These are phyloP conservation scores for Emydocephalus ijimae DNA, from an alignment of 2,113 vertebrate species.

Conservation along the genomic window DNA sequence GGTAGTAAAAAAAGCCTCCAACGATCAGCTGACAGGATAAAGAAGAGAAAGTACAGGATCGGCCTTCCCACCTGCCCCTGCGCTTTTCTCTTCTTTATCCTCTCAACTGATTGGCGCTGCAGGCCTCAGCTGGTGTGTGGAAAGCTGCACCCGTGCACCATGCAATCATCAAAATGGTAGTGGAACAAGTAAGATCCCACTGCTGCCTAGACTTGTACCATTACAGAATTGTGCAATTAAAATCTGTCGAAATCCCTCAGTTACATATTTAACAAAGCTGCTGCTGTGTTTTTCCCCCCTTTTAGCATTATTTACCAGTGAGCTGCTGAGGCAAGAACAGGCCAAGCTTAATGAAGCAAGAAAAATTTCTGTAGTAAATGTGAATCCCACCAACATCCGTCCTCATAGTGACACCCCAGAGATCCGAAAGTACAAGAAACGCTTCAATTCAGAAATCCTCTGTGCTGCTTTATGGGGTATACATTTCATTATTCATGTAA, in stretches of 20 bases:
- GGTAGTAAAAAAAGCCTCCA: too few relatives aligned
- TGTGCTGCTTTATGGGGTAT: conserved; percentile 98
- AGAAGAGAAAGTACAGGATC: too few relatives aligned
- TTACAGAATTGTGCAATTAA: not conserved
- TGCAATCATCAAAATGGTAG: too few relatives aligned
- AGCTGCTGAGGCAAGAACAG: conserved; percentile 94
- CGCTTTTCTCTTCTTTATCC: too few relatives aligned
- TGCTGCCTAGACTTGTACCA: not conserved
- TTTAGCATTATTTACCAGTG: conserved; percentile 85
- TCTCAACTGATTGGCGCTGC: too few relatives aligned
- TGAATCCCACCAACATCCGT: conserved; percentile 97
- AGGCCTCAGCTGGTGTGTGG: too few relatives aligned
- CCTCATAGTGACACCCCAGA: conserved; percentile 97
- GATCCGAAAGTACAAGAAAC: conserved; percentile 99
- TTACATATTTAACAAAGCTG: not conserved
- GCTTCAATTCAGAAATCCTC: conserved; percentile 98
- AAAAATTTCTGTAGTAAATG: conserved; percentile 98
- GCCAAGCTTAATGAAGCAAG: conserved; percentile 94
- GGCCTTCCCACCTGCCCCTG: too few relatives aligned
- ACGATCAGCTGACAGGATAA: too few relatives aligned
- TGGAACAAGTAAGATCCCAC: too few relatives aligned
- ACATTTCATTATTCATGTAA: not conserved
- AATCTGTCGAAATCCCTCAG: not conserved
- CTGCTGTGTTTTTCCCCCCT: conserved; percentile 1
- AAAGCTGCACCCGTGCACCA: too few relatives aligned